Evolutionary conservation across 2,113 vertebrate genomes (phyloP).

Genomic region (Macrotis lagotis): DNA sequence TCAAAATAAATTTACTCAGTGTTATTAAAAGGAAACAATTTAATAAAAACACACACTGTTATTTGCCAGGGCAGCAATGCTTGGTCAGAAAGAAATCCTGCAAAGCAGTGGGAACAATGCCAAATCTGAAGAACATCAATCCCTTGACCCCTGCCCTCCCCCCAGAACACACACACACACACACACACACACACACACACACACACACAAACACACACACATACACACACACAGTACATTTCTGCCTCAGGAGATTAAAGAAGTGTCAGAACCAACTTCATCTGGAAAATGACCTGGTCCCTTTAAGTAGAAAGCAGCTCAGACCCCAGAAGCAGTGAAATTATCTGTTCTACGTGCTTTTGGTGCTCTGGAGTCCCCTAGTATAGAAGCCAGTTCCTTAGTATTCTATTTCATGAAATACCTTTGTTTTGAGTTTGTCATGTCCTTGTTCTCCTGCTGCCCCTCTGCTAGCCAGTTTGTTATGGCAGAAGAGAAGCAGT

Average conservation of each 20-base stretch:
- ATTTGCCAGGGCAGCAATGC: not conserved
- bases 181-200: too few relatives aligned
- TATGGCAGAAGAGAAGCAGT: not conserved
- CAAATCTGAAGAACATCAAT: not conserved
- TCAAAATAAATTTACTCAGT: not conserved
- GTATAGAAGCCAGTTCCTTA: not conserved
- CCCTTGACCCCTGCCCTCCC: too few relatives aligned
- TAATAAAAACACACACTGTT: not conserved
- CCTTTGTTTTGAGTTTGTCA: not conserved
- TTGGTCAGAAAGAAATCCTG: not conserved
- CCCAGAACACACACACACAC: too few relatives aligned
- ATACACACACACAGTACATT: too few relatives aligned
- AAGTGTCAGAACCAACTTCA: not conserved
- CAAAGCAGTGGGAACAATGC: not conserved
- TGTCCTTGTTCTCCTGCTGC: too few relatives aligned
- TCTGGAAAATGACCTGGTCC: not conserved
- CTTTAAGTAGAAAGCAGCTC: not conserved
- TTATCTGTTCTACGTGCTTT: not conserved
- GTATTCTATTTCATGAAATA: not conserved
- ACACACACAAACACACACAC: too few relatives aligned
- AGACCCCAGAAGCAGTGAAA: not conserved
- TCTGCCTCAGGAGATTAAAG: not conserved
- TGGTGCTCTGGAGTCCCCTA: not conserved
- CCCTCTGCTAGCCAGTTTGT: not conserved
- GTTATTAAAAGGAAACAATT: not conserved